Evolutionary conservation across 2,113 vertebrate genomes (phyloP), one percentile per base, ranked within the genome.

Genomic region (Himantopus leucocephalus): DNA sequence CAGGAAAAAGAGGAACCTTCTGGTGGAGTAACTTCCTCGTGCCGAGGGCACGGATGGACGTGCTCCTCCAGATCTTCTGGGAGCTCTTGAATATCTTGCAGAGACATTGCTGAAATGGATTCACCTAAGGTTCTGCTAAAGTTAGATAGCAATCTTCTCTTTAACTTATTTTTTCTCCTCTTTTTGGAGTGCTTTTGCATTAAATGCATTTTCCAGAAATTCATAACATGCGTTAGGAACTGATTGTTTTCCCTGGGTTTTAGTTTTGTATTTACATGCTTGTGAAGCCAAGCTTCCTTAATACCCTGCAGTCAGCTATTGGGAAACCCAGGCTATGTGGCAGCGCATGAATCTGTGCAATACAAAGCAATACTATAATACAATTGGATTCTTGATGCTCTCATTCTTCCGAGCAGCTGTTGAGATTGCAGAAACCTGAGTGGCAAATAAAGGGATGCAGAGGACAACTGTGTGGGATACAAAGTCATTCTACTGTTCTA

Each of bases 201-300:
- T 71, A 79, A 91, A 43, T 26, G 7, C 34, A n/a, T 66, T 88
- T 96, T 79, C 68, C 39, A 88, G 71, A 95, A 63, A 29, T 19
- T 32, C n/a, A 39, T 37, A 85, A 56, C 8, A 21, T 20, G 20
- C 37, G 15, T 45, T 53, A 47, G 20, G 8, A 71, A 68, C n/a
- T 6, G 43, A 52, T 52, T 41, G 24, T 64, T 94, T 93, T 72
- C 50, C 37, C 63, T 39, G n/a, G 41, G 24, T 83, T 90, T 85
- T 92, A 59, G 59, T 76, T 92, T 70, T 76, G 14, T 48, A 37
- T 71, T 90, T 75, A 74, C 0, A 3, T 27, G 39, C 47, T 85
- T 63, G 70, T 75, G 87, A 93, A 96, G 47, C 53, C 60, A 91
- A 84, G 62, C 43, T 90, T 45, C 74, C 70, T 81, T 70, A 85